phyloP scores from a whole-genome alignment of 1,140 invertebrate genomes.

The Aphelinus certus region DNA sequence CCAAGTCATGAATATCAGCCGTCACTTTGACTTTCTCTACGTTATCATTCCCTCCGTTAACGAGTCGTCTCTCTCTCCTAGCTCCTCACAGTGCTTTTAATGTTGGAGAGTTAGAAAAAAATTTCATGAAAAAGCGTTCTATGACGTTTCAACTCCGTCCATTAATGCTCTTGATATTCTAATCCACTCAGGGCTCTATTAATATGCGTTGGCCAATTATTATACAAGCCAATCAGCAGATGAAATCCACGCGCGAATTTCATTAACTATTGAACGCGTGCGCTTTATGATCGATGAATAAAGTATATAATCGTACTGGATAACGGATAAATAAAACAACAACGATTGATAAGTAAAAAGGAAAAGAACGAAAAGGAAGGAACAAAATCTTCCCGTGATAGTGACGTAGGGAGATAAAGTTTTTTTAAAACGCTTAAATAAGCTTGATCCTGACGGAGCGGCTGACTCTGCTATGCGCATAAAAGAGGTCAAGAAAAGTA shows the following conservation, averaged over 20 bases:
- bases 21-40: constrained; percentile 19
- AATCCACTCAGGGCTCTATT: too few species aligned
- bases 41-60: constrained; percentile 23
- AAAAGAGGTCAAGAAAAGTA: constrained; percentile 39
- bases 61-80: constrained; percentile 7
- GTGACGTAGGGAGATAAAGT: constrained; percentile 36
- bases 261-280: too few species aligned
- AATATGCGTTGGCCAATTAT: too few species aligned
- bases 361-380: constrained; percentile 12
- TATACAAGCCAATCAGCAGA: too few species aligned
- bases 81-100: constrained; percentile 20
- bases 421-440: constrained; percentile 44
- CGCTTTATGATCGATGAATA: too few species aligned
- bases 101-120: background rate
- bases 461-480: constrained; percentile 15
- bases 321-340: too few species aligned
- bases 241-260: too few species aligned
- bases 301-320: too few species aligned
- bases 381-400: constrained; percentile 11
- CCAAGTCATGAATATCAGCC: constrained; percentile 19
- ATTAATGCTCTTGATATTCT: too few species aligned
- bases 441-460: constrained; percentile 38
- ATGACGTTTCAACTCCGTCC: too few species aligned
- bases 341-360: background rate
- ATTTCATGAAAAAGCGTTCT: too few species aligned